phyloP scores from a whole-genome alignment of 2,888 invertebrate species.

The Acrobasis suavella region DNA sequence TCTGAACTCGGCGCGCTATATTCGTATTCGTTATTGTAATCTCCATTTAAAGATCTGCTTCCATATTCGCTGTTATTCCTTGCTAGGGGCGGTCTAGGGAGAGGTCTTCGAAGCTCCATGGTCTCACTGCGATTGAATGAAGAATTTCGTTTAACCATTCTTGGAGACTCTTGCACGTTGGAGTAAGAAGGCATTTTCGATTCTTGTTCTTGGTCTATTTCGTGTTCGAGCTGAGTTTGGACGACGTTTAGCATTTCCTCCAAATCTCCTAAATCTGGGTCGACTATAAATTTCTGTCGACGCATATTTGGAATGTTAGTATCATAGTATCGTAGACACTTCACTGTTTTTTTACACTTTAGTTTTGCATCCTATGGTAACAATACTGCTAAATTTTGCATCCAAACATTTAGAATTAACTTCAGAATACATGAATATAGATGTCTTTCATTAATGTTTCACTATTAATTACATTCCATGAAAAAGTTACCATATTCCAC shows the following conservation, averaged over 20 bases:
- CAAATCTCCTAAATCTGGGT: conserved; percentile 73
- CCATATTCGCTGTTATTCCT: conserved; percentile 49
- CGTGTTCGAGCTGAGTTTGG: conserved; percentile 72
- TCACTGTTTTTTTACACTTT: conserved; percentile 16
- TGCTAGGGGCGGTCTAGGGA: conserved; percentile 50
- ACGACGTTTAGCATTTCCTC: conserved; percentile 79
- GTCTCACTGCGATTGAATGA: conserved; percentile 58
- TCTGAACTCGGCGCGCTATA: conserved; percentile 49
- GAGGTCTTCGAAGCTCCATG: conserved; percentile 52
- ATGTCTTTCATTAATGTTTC: no score
- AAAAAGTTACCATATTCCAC: no score
- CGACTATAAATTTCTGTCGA: conserved; percentile 62
- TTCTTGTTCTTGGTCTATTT: conserved; percentile 70
- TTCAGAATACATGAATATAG: no score
- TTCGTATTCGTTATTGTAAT: conserved; percentile 42
- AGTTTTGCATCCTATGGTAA: neutral
- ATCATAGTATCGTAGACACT: neutral
- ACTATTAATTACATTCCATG: no score
- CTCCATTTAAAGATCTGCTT: conserved; percentile 45
- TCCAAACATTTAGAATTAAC: no score
- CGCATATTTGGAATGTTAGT: conserved; percentile 51
- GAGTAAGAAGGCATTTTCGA: conserved; percentile 62
- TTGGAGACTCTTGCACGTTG: conserved; percentile 69
- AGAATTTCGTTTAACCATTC: conserved; percentile 55
- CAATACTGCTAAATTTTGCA: no score